Conservation (phyloP, 1,140 invertebrate species). For the Caenorhabditis brenneri region DNA sequence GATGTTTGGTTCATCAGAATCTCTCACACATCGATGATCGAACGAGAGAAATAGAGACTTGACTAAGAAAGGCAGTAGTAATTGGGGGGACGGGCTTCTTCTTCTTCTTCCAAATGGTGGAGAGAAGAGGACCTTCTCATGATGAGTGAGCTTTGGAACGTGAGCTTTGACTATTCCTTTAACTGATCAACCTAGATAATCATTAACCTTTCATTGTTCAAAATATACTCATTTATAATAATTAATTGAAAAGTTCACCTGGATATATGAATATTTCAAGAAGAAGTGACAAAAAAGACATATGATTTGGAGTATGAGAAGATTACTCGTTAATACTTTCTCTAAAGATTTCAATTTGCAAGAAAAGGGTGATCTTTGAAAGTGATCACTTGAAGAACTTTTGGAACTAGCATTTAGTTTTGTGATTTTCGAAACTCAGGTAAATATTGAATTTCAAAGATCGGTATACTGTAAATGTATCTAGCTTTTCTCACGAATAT, state of each 20-base stretch:
- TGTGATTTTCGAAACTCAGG: no score
- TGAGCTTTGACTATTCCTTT: slow-evolving; percentile 11
- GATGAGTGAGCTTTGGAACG: slow-evolving; percentile 39
- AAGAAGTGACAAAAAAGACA: background rate
- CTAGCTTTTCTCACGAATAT: no score
- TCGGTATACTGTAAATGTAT: no score
- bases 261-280: background rate
- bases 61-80: slow-evolving; percentile 33
- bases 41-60: background rate
- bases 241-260: slow-evolving; percentile 14
- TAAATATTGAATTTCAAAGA: no score
- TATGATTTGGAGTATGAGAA: background rate
- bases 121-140: background rate
- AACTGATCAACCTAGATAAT: slow-evolving; percentile 8
- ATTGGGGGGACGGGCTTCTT: background rate
- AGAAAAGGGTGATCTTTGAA: background rate
- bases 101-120: slow-evolving; percentile 26
- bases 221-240: background rate
- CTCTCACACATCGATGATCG: slow-evolving; percentile 35
- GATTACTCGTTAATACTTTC: background rate
- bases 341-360: no score
- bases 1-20: slow-evolving; percentile 43
- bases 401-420: no score
- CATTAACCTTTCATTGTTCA: background rate
- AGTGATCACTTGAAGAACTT: no score